Evolutionary conservation across 2,888 invertebrate species (phyloP).

Genomic region (Cyclophora punctaria): DNA sequence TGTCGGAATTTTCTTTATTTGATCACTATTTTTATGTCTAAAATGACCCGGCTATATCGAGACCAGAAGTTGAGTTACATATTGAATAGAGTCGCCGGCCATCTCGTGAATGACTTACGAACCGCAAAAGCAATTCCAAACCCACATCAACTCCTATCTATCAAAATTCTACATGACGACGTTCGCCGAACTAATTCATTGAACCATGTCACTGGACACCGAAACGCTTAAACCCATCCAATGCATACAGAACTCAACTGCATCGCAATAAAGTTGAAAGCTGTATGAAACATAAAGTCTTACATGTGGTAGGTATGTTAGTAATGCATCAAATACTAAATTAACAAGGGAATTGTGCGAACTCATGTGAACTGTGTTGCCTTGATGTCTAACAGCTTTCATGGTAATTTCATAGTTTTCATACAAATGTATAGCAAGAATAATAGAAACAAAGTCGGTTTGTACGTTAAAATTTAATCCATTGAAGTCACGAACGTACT

Average conservation of each 20-base stretch:
- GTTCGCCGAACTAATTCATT: constrained; percentile 32
- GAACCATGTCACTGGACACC: constrained; percentile 24
- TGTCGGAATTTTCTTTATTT: no score
- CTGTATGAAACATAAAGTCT: neutral
- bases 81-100: neutral
- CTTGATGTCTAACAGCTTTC: neutral
- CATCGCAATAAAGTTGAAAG: neutral
- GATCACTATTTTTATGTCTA: no score
- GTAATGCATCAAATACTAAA: constrained; percentile 34
- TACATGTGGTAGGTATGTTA: constrained; percentile 4
- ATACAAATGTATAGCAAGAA: no score
- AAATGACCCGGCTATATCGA: no score
- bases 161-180: constrained; percentile 26
- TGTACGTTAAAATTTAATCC: no score
- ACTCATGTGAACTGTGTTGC: constrained; percentile 1
- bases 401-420: no score
- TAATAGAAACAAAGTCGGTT: no score
- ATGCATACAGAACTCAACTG: neutral
- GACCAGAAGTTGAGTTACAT: no score
- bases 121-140: constrained; percentile 6
- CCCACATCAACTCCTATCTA: constrained; percentile 22
- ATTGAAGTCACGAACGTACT: no score
- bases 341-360: constrained; percentile 22
- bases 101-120: neutral
- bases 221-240: constrained; percentile 7